Percentiles rank a stretch among this genome's conserved stretches.
Conservation (phyloP, 2,888 invertebrate genomes). For the Taenaris catops region DNA sequence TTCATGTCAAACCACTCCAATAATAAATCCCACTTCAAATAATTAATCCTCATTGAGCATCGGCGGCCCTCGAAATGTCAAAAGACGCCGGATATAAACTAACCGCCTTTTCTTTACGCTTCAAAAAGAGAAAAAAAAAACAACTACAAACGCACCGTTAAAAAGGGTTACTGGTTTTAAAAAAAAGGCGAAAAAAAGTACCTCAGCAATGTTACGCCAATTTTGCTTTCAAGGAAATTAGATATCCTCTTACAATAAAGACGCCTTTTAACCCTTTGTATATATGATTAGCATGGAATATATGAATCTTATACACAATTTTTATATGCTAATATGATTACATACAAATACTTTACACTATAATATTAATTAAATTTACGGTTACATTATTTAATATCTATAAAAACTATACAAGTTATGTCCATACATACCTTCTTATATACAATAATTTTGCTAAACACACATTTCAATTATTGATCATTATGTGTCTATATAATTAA, state of each 20-base stretch:
- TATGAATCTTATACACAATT: too few species aligned
- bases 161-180: conserved; percentile 57
- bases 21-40: conserved; percentile 67
- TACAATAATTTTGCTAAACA: too few species aligned
- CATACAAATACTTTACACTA: too few species aligned
- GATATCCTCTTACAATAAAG: conserved; percentile 72
- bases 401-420: too few species aligned
- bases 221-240: conserved; percentile 78
- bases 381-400: too few species aligned
- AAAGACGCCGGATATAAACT: conserved; percentile 76
- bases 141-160: conserved; percentile 55
- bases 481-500: too few species aligned
- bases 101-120: conserved; percentile 79
- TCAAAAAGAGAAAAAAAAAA: conserved; percentile 46
- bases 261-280: conserved; percentile 67
- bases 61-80: conserved; percentile 67
- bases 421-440: too few species aligned
- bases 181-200: conserved; percentile 41
- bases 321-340: too few species aligned
- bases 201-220: conserved; percentile 74
- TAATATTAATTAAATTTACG: too few species aligned
- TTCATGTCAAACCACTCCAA: conserved; percentile 48
- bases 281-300: too few species aligned
- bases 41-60: conserved; percentile 73
- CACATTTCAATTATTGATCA: too few species aligned